phyloP scores from a whole-genome alignment of 2,888 invertebrate species.

The Troides oblongomaculatus region DNA sequence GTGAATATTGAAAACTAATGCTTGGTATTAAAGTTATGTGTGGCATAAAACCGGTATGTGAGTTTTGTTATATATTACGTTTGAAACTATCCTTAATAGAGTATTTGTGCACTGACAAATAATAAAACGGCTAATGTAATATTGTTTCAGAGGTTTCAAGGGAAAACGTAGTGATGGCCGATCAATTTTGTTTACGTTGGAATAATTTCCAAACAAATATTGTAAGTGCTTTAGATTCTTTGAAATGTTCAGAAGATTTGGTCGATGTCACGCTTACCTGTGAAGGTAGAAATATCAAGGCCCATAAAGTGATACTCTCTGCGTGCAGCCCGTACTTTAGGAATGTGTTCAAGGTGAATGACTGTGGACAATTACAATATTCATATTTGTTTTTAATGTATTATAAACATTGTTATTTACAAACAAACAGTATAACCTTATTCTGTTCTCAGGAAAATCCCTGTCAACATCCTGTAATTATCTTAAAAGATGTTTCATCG shows the following conservation, averaged over 20 bases:
- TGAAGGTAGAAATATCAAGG: constrained; percentile 85
- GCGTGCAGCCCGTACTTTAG: constrained; percentile 88
- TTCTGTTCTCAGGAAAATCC: constrained; percentile 82
- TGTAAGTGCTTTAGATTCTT: constrained; percentile 84
- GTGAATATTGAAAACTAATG: constrained; percentile 34
- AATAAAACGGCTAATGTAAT: constrained; percentile 33
- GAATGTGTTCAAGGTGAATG: constrained; percentile 85
- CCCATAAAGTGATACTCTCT: constrained; percentile 87
- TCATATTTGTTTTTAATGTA: constrained; percentile 44
- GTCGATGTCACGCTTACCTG: constrained; percentile 87
- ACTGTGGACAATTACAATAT: constrained; percentile 75
- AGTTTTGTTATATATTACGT: constrained; percentile 3
- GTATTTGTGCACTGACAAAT: constrained; percentile 25
- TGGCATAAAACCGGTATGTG: constrained; percentile 31
- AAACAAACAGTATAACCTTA: constrained; percentile 16
- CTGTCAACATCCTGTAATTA: constrained; percentile 86
- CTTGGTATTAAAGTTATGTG: constrained; percentile 32
- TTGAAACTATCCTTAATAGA: constrained; percentile 10
- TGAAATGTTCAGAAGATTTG: constrained; percentile 84
- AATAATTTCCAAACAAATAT: constrained; percentile 87
- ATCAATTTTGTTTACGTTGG: constrained; percentile 88
- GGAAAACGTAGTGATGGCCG: constrained; percentile 73
- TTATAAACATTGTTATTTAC: constrained; percentile 10
- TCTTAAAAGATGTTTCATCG: constrained; percentile 84
- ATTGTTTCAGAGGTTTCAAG: constrained; percentile 45